Evolutionary conservation across 2,797 vertebrate genomes (phyloP).

Genomic region (Monodelphis domestica): DNA sequence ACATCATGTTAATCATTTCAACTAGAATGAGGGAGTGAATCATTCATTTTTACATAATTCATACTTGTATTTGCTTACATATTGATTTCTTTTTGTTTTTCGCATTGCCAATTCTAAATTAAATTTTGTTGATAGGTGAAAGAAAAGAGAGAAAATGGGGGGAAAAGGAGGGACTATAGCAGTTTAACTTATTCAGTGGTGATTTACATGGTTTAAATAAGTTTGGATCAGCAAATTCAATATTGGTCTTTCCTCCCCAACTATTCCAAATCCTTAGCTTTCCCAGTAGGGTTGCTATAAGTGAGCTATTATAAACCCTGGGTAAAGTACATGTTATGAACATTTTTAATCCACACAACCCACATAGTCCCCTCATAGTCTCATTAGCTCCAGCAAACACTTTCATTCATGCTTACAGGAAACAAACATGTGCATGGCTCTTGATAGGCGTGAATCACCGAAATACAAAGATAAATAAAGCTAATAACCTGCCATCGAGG

Average conservation of each 20-base stretch:
- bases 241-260: background rate
- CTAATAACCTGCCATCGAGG: background rate
- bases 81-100: background rate
- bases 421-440: background rate
- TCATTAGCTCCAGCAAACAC: background rate
- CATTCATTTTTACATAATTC: background rate
- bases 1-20: background rate
- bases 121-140: background rate
- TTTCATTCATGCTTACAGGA: background rate
- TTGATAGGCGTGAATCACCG: background rate
- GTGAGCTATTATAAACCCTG: background rate
- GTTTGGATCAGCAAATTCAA: background rate
- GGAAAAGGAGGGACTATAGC: background rate
- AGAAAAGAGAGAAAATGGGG: background rate
- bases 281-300: background rate
- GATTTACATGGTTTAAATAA: background rate
- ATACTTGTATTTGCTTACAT: background rate
- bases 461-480: background rate
- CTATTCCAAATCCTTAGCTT: background rate
- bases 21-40: background rate
- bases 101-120: background rate
- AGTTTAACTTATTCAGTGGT: background rate
- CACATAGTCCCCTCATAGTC: background rate
- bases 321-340: background rate
- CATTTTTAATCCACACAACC: background rate